phyloP scores from a whole-genome alignment of 1,140 invertebrate species.

The Drosophila virilis region DNA sequence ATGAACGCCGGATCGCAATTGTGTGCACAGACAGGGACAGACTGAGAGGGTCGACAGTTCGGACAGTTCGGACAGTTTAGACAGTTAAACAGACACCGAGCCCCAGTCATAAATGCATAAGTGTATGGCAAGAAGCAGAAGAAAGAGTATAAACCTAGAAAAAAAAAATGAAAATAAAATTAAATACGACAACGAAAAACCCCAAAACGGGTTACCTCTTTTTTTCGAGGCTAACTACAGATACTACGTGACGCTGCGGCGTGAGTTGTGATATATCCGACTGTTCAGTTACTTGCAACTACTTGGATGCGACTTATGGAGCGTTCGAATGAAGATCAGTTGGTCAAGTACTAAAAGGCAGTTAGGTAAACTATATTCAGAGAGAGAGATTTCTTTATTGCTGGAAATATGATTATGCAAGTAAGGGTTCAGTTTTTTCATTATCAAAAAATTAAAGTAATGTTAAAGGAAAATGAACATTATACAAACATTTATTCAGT shows the following conservation, averaged over 20 bases:
- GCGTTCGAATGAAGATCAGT: conserved; percentile 14
- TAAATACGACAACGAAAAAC: conserved; percentile 35
- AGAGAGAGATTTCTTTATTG: too few relatives aligned
- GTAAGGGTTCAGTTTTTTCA: too few relatives aligned
- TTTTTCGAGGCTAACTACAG: conserved; percentile 41
- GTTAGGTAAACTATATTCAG: too few relatives aligned
- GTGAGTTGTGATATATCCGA: conserved; percentile 28
- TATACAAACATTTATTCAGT: too few relatives aligned
- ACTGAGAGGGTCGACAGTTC: not conserved
- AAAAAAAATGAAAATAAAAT: conserved; percentile 18
- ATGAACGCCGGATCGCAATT: conserved; percentile 70
- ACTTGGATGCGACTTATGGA: not conserved
- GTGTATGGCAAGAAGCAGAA: conserved; percentile 28
- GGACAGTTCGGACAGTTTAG: conserved; percentile 34
- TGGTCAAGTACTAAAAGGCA: not conserved
- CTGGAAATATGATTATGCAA: too few relatives aligned
- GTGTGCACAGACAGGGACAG: not conserved
- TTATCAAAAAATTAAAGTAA: too few relatives aligned
- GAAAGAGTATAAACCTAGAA: conserved; percentile 18
- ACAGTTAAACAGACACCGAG: conserved; percentile 38
- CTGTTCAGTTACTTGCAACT: conserved; percentile 5
- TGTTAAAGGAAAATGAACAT: too few relatives aligned
- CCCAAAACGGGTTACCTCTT: conserved; percentile 47
- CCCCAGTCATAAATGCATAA: conserved; percentile 58
- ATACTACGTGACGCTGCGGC: conserved; percentile 20